Base-by-base conservation (phyloP, 2,113 vertebrate genomes). In the Amphiprion percula region DNA sequence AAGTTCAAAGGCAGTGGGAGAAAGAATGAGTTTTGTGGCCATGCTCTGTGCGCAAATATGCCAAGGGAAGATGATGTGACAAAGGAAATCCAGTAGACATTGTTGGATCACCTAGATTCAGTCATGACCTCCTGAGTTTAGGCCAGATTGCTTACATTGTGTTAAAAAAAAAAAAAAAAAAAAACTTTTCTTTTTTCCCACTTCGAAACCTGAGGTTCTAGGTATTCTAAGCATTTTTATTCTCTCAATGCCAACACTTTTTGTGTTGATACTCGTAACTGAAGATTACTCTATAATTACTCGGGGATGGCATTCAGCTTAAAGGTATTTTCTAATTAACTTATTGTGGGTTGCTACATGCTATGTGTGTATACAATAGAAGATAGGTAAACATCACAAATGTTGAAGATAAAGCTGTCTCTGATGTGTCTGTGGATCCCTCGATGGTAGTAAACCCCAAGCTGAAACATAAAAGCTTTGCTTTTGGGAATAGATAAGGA, bases 401-500 rank as follows among this genome's bases (percentile, higher is more conserved):
- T 63, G 64, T 28, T 26, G 41, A 76, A 41, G 54, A 83, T 73
- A 68, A 67, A 63, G 41, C 53, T 63, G 62, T 77, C 79, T 47
- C 28, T 74, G 74, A 63, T 84, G 52, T 61, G 17, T 67, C 46
- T 73, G 66, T 71, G 10, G 61, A 77, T 85, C 77, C 62, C 71
- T 19, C 74, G 64, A 64, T 54, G 59, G 64, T 23, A 16, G 54
- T 67, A 74, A 83, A 85, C 62, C 71, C 63, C 17, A 15, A 26
- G 54, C 26, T 60, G 56, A 82, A 79, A 73, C 55, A 77, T 74
- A 72, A 84, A 86, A 76, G 65, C 60, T 60, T 50, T 24, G 39
- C 74, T 10, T 78, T 26, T 41, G 77, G 77, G 85, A 87, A 76
- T 66, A 68, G 66, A 84, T 84, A 73, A 87, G 53, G 65, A 53